phyloP scores from a whole-genome alignment of 2,113 vertebrate genomes.

The Aphelocoma coerulescens region DNA sequence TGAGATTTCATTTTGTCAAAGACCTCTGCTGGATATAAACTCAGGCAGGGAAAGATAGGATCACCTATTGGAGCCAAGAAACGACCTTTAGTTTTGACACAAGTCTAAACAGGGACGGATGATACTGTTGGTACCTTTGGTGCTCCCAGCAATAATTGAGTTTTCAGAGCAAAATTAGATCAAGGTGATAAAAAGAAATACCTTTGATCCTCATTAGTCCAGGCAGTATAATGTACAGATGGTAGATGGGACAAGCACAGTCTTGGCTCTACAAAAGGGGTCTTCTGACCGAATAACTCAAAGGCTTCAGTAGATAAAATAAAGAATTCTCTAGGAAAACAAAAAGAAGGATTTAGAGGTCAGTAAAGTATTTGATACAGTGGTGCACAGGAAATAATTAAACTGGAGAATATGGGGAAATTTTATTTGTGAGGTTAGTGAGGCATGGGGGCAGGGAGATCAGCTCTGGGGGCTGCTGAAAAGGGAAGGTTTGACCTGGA shows the following conservation, averaged over 20 bases:
- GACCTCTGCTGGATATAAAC: not conserved
- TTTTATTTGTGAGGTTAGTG: not conserved
- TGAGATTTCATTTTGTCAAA: not conserved
- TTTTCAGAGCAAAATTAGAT: not conserved
- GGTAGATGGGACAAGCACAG: not conserved
- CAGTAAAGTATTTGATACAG: not conserved
- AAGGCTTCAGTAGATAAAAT: not conserved
- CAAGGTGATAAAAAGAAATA: not conserved
- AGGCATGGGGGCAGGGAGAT: not conserved
- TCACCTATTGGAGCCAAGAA: not conserved
- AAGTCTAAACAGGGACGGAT: not conserved
- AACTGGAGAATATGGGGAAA: not conserved
- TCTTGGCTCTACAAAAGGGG: not conserved
- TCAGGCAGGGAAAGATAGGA: not conserved
- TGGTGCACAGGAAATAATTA: not conserved
- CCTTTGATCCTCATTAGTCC: not conserved
- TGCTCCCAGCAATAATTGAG: not conserved
- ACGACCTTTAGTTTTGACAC: not conserved
- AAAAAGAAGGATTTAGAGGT: not conserved
- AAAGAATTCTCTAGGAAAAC: not conserved
- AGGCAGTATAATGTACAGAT: not conserved
- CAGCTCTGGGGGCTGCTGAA: not conserved
- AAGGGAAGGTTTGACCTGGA: not conserved
- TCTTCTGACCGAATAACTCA: not conserved
- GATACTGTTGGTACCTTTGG: not conserved